These are phyloP conservation scores for Rhingia campestris DNA, from an alignment of 2,888 invertebrate species.

Conservation along the genomic window DNA sequence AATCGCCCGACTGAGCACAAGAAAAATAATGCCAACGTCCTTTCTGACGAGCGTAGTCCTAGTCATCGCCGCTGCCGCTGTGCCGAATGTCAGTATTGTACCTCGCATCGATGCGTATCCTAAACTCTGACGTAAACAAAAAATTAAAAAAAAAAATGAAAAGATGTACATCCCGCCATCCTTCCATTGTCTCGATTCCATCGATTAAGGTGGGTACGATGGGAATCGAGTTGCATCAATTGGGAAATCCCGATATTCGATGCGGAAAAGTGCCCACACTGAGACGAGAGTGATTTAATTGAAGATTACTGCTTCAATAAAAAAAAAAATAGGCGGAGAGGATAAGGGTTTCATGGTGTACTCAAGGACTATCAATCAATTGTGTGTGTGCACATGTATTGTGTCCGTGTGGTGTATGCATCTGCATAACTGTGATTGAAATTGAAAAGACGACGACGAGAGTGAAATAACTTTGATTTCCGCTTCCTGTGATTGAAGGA, in stretches of 20 bases:
- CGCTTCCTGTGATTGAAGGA: constrained; percentile 58
- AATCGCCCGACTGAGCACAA: constrained; percentile 49
- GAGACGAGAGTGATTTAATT: constrained; percentile 63
- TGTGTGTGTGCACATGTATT: constrained; percentile 6
- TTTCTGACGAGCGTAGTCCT: constrained; percentile 1
- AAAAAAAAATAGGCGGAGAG: constrained; percentile 21
- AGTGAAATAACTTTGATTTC: constrained; percentile 65
- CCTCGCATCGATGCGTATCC: constrained; percentile 57
- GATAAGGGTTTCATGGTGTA: constrained; percentile 32
- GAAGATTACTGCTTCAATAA: constrained; percentile 63
- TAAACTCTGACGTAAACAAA: constrained; percentile 42
- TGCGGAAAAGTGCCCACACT: constrained; percentile 41
- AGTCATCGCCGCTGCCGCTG: not conserved
- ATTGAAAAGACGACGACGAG: constrained; percentile 38
- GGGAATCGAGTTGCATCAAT: constrained; percentile 63
- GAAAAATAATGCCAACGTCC: constrained; percentile 32
- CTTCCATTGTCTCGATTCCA: constrained; percentile 49
- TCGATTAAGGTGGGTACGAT: constrained; percentile 67
- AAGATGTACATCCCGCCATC: constrained; percentile 28
- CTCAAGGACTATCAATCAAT: constrained; percentile 64
- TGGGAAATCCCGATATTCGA: constrained; percentile 32
- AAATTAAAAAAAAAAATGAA: constrained; percentile 17
- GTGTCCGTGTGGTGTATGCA: constrained; percentile 24
- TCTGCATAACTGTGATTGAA: constrained; percentile 64
- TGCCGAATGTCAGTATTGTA: constrained; percentile 50